phyloP scores from a whole-genome alignment of 2,888 invertebrate genomes.

The Euzetes globulus region DNA sequence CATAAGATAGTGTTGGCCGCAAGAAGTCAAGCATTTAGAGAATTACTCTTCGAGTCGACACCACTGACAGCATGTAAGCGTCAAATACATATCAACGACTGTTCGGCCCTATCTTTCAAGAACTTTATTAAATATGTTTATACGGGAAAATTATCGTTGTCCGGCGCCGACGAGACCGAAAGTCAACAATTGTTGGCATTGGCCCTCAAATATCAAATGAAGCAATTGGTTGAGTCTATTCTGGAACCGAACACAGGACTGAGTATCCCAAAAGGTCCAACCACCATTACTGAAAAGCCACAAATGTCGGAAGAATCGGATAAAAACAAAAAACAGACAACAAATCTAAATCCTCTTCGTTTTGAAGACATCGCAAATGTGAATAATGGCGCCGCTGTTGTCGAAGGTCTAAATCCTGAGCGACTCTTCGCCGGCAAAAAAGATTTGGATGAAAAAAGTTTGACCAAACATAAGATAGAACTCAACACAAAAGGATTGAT shows the following conservation, averaged over 20 bases:
- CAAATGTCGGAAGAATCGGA: neutral
- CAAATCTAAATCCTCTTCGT: neutral
- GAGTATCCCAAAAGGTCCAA: too few relatives aligned
- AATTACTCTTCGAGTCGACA: neutral
- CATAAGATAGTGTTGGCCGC: conserved; percentile 1
- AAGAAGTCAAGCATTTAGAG: neutral
- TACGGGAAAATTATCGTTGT: neutral
- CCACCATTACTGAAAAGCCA: too few relatives aligned
- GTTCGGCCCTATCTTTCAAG: conserved; percentile 19
- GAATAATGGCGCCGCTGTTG: neutral
- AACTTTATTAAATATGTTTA: conserved; percentile 15
- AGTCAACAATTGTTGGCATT: neutral
- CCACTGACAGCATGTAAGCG: conserved; percentile 10
- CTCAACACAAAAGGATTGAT: conserved; percentile 1
- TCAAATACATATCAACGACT: conserved; percentile 18
- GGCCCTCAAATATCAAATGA: conserved; percentile 3
- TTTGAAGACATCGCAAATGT: conserved; percentile 8
- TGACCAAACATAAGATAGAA: conserved; percentile 18
- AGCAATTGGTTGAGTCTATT: conserved; percentile 2
- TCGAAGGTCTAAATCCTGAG: conserved; percentile 1
- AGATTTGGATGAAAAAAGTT: neutral
- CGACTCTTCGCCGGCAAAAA: neutral
- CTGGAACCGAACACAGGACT: neutral
- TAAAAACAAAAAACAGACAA: neutral
- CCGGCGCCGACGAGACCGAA: neutral